Percentiles rank a stretch among this genome's conserved stretches.
Evolutionary conservation across 2,888 invertebrate species (phyloP).

Genomic region (Leptinotarsa juncta): DNA sequence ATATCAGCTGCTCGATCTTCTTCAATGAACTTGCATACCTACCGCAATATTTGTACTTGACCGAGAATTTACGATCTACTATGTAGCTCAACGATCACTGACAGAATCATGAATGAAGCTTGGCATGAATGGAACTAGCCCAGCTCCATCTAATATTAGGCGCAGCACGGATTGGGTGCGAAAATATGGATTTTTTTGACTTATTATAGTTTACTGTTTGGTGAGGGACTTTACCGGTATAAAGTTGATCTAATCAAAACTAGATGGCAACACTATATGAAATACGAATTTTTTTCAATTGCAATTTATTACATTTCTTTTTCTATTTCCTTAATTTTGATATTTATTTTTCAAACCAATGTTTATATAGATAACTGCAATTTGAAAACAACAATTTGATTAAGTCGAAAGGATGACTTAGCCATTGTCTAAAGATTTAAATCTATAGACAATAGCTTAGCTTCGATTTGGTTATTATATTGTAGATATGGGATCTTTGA

Average conservation of each 20-base stretch:
- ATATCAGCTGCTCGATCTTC: conserved; percentile 5
- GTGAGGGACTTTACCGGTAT: too few species aligned
- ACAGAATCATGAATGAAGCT: conserved; percentile 23
- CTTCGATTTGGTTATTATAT: too few species aligned
- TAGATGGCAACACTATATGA: not conserved
- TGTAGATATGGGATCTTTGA: too few species aligned
- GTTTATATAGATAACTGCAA: too few species aligned
- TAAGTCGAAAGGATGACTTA: too few species aligned
- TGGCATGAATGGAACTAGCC: conserved; percentile 19
- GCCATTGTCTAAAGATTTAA: too few species aligned
- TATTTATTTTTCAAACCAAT: too few species aligned
- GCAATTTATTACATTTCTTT: too few species aligned
- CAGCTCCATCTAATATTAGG: conserved; percentile 19
- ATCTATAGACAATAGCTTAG: too few species aligned
- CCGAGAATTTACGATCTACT: conserved; percentile 16
- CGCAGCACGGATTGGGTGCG: not conserved
- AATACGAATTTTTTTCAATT: too few species aligned
- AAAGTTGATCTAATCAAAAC: not conserved
- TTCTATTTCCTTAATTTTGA: too few species aligned
- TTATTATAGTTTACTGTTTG: not conserved
- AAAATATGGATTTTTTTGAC: not conserved
- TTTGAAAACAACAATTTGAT: too few species aligned
- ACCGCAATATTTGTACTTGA: conserved; percentile 16
- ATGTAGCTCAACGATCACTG: conserved; percentile 20
- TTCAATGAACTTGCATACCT: not conserved